Percentiles rank a stretch among this genome's conserved stretches.
Evolutionary conservation across 2,888 invertebrate species (phyloP).

Genomic region (Hanleya hanleyi): DNA sequence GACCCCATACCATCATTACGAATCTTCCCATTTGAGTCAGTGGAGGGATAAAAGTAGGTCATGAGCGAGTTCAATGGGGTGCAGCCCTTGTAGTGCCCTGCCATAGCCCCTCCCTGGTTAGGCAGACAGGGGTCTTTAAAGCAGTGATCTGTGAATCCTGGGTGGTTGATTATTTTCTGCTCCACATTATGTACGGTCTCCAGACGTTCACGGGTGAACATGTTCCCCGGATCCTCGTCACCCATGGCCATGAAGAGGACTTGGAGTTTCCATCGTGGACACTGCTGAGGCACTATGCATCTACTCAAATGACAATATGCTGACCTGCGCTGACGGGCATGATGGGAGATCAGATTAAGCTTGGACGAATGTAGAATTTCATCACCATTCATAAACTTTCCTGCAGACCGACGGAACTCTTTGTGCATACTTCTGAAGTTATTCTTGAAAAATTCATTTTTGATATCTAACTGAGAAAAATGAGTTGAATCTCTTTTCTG

Average conservation of each 20-base stretch:
- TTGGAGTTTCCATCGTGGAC: constrained; percentile 47
- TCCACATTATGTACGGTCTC: constrained; percentile 61
- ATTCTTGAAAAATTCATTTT: neutral
- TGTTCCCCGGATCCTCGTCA: constrained; percentile 49
- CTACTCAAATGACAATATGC: no score
- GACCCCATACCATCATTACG: constrained; percentile 63
- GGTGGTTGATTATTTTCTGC: constrained; percentile 50
- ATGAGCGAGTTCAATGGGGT: constrained; percentile 65
- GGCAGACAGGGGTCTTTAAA: constrained; percentile 44
- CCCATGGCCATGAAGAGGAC: constrained; percentile 62
- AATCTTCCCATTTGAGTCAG: constrained; percentile 40
- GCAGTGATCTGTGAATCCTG: constrained; percentile 61
- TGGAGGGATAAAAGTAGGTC: constrained; percentile 66
- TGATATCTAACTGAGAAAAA: neutral
- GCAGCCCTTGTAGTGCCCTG: constrained; percentile 52
- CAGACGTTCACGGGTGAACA: constrained; percentile 62
- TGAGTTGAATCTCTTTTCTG: neutral
- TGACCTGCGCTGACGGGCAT: neutral
- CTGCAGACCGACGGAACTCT: no score
- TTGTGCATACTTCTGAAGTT: no score
- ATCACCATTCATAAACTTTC: no score
- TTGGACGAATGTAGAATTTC: neutral
- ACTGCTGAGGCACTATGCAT: constrained; percentile 26
- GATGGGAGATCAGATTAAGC: neutral
- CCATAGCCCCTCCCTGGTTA: constrained; percentile 41